Base-by-base conservation (phyloP, 1,140 invertebrate genomes). In the Cydia fagiglandana region DNA sequence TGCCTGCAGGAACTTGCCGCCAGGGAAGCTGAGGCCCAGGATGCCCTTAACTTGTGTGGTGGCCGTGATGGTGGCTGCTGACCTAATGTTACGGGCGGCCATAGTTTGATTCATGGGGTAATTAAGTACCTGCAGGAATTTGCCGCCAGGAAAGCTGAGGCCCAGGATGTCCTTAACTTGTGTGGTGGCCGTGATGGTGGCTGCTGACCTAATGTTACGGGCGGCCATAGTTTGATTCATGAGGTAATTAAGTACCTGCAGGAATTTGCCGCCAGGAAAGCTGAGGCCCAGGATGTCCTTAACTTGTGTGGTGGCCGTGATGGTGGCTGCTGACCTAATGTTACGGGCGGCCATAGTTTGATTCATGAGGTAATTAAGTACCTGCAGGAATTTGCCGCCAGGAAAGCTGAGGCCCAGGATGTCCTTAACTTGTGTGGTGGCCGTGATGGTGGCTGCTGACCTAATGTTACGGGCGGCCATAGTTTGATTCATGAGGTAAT, bases 391-490 rank as follows among this genome's bases (percentile, higher is more conserved):
- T 81, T 95, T 95, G 17, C 94, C 94, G 0, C 95, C 95, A 0
- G 93, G 88, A 76, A 96, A 95, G 64, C 93, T 94, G 2, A 97
- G 90, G 1, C 96, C 97, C 2, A 97, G 93, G 56, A 97, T 94
- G 84, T 96, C 95, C 90, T 97, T 98, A 30, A 98, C 93, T 93
- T 98, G 97, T 12, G 96, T 96, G 66, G 96, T 96, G 4, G 96
- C 96, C 68, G 98, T 98, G 66, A 97, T 97, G 75, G 98, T 96
- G 45, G 97, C 97, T 1, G 97, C 97, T 0, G 97, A 24, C 24
- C 24, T 24, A 2, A 24, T 2, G 24, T 24, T 2, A 24, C 24
- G 0, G 24, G 24, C 24, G 2, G 30, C 30, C 30, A 30, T 30
- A 3, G 30, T 15, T 5, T 15, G 47, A 13, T 15, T 53, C 10